Evolutionary conservation across 2,113 vertebrate species (phyloP).

Genomic region (Lontra canadensis): DNA sequence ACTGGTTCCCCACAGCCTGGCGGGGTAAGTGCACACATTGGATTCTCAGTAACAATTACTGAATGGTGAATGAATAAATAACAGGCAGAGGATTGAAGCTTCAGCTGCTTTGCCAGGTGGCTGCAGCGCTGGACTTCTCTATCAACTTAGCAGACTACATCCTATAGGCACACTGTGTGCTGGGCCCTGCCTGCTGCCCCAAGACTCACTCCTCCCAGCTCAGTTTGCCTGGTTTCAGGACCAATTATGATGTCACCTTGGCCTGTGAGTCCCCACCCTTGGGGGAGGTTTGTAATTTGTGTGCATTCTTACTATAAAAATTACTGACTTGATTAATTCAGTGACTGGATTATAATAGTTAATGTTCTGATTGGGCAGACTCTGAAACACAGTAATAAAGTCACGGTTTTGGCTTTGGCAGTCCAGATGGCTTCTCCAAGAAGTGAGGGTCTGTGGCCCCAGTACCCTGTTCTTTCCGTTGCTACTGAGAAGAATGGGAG

Average conservation of each 20-base stretch:
- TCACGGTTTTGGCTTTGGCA: not conserved
- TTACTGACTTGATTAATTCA: slow-evolving; percentile 1
- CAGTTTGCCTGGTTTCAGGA: not conserved
- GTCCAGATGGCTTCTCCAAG: not conserved
- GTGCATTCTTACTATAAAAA: slow-evolving; percentile 35
- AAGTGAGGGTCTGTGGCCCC: not conserved
- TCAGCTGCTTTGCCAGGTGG: not conserved
- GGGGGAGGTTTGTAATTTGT: not conserved
- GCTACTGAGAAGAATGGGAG: slow-evolving; percentile 19
- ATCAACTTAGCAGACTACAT: not conserved
- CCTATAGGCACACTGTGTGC: not conserved
- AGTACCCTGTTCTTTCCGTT: slow-evolving; percentile 14
- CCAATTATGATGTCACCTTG: not conserved
- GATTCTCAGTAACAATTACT: not conserved
- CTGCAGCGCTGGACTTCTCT: not conserved
- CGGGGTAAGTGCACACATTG: not conserved
- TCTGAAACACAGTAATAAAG: not conserved
- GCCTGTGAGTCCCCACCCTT: not conserved
- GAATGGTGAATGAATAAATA: not conserved
- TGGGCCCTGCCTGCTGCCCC: not conserved
- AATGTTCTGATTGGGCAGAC: not conserved
- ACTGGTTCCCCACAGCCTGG: not conserved
- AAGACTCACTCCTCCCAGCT: not conserved
- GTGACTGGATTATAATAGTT: not conserved
- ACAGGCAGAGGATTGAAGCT: not conserved